phyloP scores from a whole-genome alignment of 2,888 invertebrate species.

The Pherbina coryleti region DNA sequence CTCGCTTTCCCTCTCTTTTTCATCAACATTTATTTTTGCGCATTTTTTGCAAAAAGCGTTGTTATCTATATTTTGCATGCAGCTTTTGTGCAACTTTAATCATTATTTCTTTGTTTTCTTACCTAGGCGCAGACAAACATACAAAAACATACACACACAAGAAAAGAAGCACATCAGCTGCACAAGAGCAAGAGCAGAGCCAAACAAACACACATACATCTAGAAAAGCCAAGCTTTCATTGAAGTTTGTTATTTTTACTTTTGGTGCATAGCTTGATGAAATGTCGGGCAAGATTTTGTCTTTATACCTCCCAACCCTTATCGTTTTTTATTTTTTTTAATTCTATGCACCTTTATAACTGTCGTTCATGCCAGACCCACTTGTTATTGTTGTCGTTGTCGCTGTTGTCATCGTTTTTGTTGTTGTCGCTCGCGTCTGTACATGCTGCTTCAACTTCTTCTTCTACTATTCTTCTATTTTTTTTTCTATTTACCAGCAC shows the following conservation, averaged over 20 bases:
- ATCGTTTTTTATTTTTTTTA: neutral
- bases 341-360: neutral
- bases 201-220: neutral
- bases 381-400: neutral
- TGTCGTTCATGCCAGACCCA: neutral
- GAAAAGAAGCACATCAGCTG: neutral
- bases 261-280: constrained; percentile 4
- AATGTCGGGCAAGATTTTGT: neutral
- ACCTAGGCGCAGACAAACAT: neutral
- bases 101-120: constrained; percentile 25
- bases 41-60: constrained; percentile 8
- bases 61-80: constrained; percentile 7
- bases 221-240: neutral
- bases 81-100: constrained; percentile 4
- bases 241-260: neutral
- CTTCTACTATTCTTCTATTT: neutral
- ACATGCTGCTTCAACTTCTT: neutral
- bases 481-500: neutral
- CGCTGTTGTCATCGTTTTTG: neutral
- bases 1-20: neutral
- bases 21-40: neutral
- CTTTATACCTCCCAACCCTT: neutral
- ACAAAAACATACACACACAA: neutral
- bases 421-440: neutral
- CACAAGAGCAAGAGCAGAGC: neutral